Evolutionary conservation across 2,113 vertebrate genomes (phyloP).

Genomic region (Epinephelus moara): DNA sequence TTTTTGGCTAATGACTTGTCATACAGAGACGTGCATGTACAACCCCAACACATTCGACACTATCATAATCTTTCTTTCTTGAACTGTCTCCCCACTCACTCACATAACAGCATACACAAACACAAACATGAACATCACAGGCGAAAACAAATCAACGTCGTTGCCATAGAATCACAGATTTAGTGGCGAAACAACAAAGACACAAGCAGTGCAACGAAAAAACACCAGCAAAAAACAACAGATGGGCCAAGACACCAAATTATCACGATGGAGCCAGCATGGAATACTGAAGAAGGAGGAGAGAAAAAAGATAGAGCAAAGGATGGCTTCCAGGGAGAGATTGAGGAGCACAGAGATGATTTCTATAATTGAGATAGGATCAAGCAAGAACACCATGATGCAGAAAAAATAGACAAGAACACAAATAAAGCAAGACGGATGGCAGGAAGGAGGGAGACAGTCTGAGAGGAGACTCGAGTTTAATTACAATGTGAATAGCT

Average conservation of each 20-base stretch:
- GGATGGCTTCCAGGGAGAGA: conserved; percentile 49
- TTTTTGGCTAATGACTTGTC: conserved; percentile 65
- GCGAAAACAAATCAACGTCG: conserved; percentile 38
- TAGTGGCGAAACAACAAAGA: conserved; percentile 70
- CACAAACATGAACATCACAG: conserved; percentile 55
- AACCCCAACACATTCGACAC: conserved; percentile 18
- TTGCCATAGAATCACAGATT: conserved; percentile 69
- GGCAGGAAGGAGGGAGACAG: conserved; percentile 26
- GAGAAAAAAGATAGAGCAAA: conserved; percentile 17
- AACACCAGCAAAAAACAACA: conserved; percentile 68
- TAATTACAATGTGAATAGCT: conserved; percentile 73
- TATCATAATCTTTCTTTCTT: conserved; percentile 38
- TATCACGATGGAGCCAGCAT: conserved; percentile 52
- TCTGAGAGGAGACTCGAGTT: conserved; percentile 46
- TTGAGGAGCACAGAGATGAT: conserved; percentile 52
- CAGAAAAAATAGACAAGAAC: conserved; percentile 45
- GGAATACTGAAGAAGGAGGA: conserved; percentile 53
- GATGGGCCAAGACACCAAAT: conserved; percentile 75
- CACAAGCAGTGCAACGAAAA: conserved; percentile 52
- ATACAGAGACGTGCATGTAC: conserved; percentile 29
- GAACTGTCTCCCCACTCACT: conserved; percentile 16
- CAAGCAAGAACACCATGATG: conserved; percentile 51
- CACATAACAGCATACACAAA: conserved; percentile 9
- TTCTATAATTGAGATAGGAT: conserved; percentile 66
- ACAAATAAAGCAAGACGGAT: conserved; percentile 48